Evolutionary conservation across 1,140 invertebrate species (phyloP).

Genomic region (Meloidogyne hapla): DNA sequence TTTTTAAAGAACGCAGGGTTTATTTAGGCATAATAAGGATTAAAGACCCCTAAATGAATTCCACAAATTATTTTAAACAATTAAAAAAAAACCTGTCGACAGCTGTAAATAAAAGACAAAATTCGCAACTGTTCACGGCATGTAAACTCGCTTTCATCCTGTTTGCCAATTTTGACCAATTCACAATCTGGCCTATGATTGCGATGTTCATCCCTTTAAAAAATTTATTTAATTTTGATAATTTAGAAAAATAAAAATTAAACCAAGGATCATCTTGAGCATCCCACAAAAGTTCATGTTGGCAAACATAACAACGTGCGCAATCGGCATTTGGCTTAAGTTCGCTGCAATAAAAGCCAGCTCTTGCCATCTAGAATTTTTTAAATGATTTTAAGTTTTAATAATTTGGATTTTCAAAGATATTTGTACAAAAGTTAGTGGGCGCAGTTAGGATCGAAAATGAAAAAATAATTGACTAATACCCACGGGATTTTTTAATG

Average conservation of each 20-base stretch:
- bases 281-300: constrained; percentile 23
- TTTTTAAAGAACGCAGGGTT: no score
- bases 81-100: constrained; percentile 4
- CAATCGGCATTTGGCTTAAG: constrained; percentile 7
- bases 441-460: no score
- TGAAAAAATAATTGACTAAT: no score
- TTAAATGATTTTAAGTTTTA: neutral
- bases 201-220: constrained; percentile 20
- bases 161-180: constrained; percentile 25
- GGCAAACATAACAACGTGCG: constrained; percentile 17
- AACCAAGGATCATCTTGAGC: constrained; percentile 21
- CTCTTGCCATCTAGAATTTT: constrained; percentile 19
- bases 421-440: neutral
- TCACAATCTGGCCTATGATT: constrained; percentile 24
- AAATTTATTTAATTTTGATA: neutral
- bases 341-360: constrained; percentile 23
- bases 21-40: no score
- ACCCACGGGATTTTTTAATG: no score
- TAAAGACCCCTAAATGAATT: no score
- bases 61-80: no score
- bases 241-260: no score
- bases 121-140: neutral
- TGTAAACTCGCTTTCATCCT: constrained; percentile 22
- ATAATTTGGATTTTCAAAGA: neutral
- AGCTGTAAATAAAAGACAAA: constrained; percentile 7